Evolutionary conservation across 1,140 invertebrate species (phyloP), one percentile per base, ranked within the genome.

Genomic region (Galleria mellonella): DNA sequence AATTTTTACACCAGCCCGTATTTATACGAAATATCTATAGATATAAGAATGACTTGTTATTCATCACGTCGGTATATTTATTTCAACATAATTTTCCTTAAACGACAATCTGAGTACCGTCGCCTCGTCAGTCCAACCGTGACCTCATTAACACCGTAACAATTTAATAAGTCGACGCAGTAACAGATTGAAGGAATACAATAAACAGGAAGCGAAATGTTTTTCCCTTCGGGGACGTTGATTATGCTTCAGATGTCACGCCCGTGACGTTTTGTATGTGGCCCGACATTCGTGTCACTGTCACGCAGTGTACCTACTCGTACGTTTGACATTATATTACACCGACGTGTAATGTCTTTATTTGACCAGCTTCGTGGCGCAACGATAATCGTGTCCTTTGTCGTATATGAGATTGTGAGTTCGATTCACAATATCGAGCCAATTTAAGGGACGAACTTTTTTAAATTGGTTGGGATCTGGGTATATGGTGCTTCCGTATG

Each of bases 161-260:
- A n/a, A n/a, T n/a, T n/a, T n/a, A n/a, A n/a, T n/a, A 37, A 37
- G 13, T 37, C 35, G 35, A 17, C 14, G 15, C 9, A 37, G 35
- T 17, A 13, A 37, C 35, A 11, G 6, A n/a, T 17, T 9, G 39
- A 32, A 43, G 32, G 35, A 48, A 33, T 61, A 63, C 35, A 35
- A 37, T 58, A 57, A 52, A 63, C 60, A 72, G 62, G 62, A 69
- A 64, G 50, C 9, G 31, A 13, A 42, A 45, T 44, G 33, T 39
- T 47, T 48, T 62, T 58, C 48, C 59, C 57, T 62, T 28, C 12
- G 12, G 10, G 38, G 14, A 9, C 13, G 17, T 23, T 54, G 45
- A 57, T 57, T 57, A 54, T 55, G 51, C 43, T 45, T 55, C 43
- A 46, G 48, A 43, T 43, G 48, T 10, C 35, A 15, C n/a, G 29